Conservation (phyloP, 2,797 vertebrate genomes). For the Aphelocoma californica region DNA sequence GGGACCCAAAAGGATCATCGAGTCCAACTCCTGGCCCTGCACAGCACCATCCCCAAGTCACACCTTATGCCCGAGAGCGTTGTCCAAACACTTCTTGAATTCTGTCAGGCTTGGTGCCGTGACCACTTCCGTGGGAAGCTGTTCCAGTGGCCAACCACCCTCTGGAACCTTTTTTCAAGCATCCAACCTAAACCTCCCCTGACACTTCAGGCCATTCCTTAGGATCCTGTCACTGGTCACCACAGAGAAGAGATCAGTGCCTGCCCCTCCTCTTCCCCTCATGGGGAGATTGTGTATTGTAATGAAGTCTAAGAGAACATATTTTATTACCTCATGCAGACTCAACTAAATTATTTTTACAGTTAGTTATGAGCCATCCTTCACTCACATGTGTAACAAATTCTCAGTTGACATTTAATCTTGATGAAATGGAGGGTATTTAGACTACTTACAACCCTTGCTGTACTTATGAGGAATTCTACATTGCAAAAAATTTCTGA, state of each 20-base stretch:
- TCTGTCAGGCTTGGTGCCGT: neutral
- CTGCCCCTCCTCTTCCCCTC: neutral
- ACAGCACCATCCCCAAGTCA: neutral
- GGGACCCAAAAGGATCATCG: accelerated
- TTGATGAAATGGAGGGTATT: neutral
- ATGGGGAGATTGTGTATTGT: neutral
- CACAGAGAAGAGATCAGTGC: neutral
- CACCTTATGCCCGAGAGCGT: accelerated
- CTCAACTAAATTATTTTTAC: neutral
- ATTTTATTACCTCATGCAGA: neutral
- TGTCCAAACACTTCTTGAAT: neutral
- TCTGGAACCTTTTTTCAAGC: neutral
- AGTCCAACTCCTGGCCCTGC: neutral
- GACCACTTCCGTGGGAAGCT: neutral
- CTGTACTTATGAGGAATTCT: neutral
- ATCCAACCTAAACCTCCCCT: neutral
- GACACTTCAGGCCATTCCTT: neutral
- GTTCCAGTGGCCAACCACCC: neutral
- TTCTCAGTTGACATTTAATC: neutral
- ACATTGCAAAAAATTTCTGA: neutral
- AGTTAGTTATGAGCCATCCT: neutral
- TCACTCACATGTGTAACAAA: neutral
- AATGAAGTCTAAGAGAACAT: neutral
- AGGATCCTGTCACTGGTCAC: accelerated
- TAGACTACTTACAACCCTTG: neutral